Base-by-base conservation (phyloP, 2,113 vertebrate species). In the Nymphicus hollandicus region DNA sequence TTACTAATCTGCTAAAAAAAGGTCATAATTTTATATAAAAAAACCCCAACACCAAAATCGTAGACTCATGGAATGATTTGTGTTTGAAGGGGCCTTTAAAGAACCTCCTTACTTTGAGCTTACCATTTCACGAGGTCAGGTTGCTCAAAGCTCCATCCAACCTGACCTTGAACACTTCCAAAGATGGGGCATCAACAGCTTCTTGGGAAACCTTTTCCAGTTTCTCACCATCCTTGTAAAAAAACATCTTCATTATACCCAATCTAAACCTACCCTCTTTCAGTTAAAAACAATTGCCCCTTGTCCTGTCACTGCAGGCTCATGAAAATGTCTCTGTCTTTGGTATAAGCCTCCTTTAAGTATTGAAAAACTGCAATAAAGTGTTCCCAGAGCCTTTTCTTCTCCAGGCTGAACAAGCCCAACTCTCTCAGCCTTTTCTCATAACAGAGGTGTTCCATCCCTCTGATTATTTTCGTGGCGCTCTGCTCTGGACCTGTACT, bases 371-470 rank as follows among this genome's bases (percentile, higher is more conserved):
- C 1, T 8, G 10, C 5, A 72, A 28, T 55, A 41, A 68, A 41
- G 6, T 61, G 9, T 47, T 27, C 23, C 11, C 3, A 9, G 10
- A 65, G 17, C 14, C 10, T 47, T 74, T 31, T 84, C 10, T 60
- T 71, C 27, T 66, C 19, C 37, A 64, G 55, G 8, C 8, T 69
- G 11, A 74, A 41, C 4, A 35, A 33, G 1, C 3, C 10, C 16
- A 65, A 6, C 6, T 39, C 46, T 17, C 17, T 74, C 73, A 76
- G 19, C 4, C 31, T 33, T 22, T 63, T 8, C 1, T 9, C 24
- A n/a, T 2, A 15, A 7, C 10, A 64, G 6, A 39, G 2, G 2
- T 29, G 19, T 25, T 81, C 31, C 17, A 65, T 1, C 6, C 7
- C 11, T 35, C 20, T n/a, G 29, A 41, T 25, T 5, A 47, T 35